Evolutionary conservation across 2,797 vertebrate species (phyloP), one percentile per base, ranked within the genome.

Genomic region (Phalloptychus januarius): DNA sequence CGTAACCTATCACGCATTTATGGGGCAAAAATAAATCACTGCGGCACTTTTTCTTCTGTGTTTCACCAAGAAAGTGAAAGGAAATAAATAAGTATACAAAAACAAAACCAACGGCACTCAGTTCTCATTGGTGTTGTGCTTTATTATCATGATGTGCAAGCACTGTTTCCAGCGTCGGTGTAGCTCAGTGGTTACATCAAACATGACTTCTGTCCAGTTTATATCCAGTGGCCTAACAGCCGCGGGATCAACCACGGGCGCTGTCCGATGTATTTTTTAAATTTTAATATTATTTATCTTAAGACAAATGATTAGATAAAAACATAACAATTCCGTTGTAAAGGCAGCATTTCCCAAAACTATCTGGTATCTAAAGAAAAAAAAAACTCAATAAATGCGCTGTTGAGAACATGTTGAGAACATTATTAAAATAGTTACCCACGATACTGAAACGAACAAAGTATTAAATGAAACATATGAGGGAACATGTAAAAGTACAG

Each of bases 141-240:
- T 58, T 31, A 31, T 58, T 0, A 58, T 7, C n/a, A 58, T 1
- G 11, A 15, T 56, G 8, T 56, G 10, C 25, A 1, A 0, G 25
- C 0, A 2, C 0, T 0, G 0, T 1, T 54, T n/a, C 0, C 25
- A n/a, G 28, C 28, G 28, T 33, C 28, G 20, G 56, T 1, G 5
- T 33, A 33, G 56, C 88, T 89, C 88, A 90, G 16, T 76, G 87
- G 89, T 89, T 91, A 78, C 86, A 79, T 88, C 86, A 0, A 20
- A n/a, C 10, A 3, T 18, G 1, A 42, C 0, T 4, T 3, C 0
- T 0, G 10, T 31, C 7, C 33, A 48, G 71, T 72, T 46, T 4
- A 8, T 23, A 11, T 0, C 11, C 36, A 11, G 38, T 1, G 25
- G 38, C 11, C 36, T 6, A 12, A 13, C 18, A 42, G 38, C 65